Evolutionary conservation across 2,888 invertebrate genomes (phyloP), one percentile per base, ranked within the genome.

Genomic region (Eudasyphora cyanicolor): DNA sequence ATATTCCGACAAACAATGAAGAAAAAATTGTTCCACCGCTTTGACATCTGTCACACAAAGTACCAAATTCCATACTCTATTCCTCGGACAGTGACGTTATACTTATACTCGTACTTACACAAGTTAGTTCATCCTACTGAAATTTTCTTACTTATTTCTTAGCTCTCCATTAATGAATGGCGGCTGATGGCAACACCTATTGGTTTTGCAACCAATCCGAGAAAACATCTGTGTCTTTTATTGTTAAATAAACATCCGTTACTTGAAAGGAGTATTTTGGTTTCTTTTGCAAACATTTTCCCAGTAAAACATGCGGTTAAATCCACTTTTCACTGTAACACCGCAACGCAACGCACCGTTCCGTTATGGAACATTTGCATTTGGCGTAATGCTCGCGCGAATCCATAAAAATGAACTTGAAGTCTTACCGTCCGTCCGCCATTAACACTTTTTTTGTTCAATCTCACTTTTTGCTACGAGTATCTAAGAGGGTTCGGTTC

Each of bases 311-410:
- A 73, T 32, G 51, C 76, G 71, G 71, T 79, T 83, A 82, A 86
- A 84, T 77, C 62, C 73, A 82, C n/a, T 86, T 86, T 87, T 83
- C 80, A 87, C 87, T 87, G 88, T 88, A 87, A 86, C 87, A 86
- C 86, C 89, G n/a, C n/a, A n/a, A n/a, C n/a, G n/a, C n/a, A n/a
- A n/a, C n/a, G n/a, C n/a, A n/a, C n/a, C n/a, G n/a, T n/a, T n/a
- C n/a, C n/a, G 90, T 87, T 88, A 87, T 89, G 90, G 88, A 86
- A 88, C 90, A 90, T 90, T 90, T 90, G 87, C 83, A 86, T 87
- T 86, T 78, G 87, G 62, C 73, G 82, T 87, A 89, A 88, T 89
- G 87, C 86, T 89, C 88, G 86, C 88, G 88, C 87, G 86, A 89
- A 87, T 86, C 86, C 87, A 88, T 90, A 88, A 90, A 84, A 89